A percentile compares a stretch with the other conserved stretches of the same genome.
phyloP scores from a whole-genome alignment of 2,797 vertebrate species.

The Myotis myotis region DNA sequence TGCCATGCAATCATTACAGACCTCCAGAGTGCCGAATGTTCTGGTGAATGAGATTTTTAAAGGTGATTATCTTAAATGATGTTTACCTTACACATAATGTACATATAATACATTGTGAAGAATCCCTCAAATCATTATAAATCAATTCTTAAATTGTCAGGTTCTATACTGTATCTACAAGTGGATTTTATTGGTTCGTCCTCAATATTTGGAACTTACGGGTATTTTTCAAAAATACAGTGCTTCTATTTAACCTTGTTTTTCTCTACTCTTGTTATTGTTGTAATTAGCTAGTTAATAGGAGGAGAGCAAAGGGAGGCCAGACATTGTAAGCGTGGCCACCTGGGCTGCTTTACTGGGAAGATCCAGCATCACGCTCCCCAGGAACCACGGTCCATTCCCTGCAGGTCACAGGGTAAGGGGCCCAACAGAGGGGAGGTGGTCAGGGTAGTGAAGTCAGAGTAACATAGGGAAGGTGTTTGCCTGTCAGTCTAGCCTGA shows the following conservation, averaged over 20 bases:
- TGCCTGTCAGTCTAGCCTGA: background rate
- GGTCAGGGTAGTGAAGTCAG: background rate
- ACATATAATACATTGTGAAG: slow-evolving; percentile 38
- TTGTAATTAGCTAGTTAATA: background rate
- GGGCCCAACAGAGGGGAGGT: background rate
- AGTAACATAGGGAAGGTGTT: background rate
- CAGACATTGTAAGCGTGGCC: background rate
- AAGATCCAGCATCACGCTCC: background rate
- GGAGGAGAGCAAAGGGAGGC: background rate
- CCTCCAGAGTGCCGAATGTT: slow-evolving; percentile 39
- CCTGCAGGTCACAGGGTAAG: background rate
- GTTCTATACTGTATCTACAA: background rate
- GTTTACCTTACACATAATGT: slow-evolving; percentile 27
- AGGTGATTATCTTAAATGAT: slow-evolving; percentile 36
- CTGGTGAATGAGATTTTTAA: slow-evolving; percentile 49
- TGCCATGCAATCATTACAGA: slow-evolving; percentile 44
- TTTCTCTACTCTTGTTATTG: background rate
- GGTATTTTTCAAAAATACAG: background rate
- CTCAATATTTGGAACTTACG: background rate
- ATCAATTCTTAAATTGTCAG: slow-evolving; percentile 13
- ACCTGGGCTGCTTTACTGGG: background rate
- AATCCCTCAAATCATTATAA: slow-evolving; percentile 5
- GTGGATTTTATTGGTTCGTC: background rate
- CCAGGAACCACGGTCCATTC: background rate
- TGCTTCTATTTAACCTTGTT: background rate